phyloP scores from a whole-genome alignment of 1,140 invertebrate genomes.

The Pissodes strobi region DNA sequence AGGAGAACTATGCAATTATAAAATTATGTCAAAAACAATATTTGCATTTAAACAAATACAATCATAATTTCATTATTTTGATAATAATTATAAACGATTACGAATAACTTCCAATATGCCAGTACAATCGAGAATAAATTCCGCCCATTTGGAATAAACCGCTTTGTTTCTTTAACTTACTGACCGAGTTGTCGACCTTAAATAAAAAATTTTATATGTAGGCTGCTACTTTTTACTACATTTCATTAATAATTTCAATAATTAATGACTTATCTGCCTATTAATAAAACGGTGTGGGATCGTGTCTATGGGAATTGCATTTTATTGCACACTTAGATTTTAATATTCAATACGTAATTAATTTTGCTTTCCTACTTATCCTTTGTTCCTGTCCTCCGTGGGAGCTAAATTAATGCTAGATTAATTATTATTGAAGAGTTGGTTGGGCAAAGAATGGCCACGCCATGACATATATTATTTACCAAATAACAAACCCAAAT shows the following conservation, averaged over 20 bases:
- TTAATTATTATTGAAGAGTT: neutral
- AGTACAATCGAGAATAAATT: too few relatives aligned
- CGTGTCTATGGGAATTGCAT: neutral
- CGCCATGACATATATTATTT: too few relatives aligned
- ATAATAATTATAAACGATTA: too few relatives aligned
- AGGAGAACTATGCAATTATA: too few relatives aligned
- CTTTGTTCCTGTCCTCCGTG: neutral
- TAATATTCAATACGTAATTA: neutral
- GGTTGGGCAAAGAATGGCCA: too few relatives aligned
- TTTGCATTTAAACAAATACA: too few relatives aligned
- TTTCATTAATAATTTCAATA: neutral
- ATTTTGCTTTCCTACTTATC: neutral
- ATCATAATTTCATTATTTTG: too few relatives aligned
- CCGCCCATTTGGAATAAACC: too few relatives aligned
- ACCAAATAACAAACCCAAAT: too few relatives aligned
- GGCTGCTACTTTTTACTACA: neutral
- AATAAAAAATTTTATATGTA: neutral
- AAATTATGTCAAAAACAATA: too few relatives aligned
- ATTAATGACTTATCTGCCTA: neutral
- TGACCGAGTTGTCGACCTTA: neutral
- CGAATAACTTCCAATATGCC: too few relatives aligned
- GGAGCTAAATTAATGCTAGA: neutral
- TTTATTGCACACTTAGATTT: neutral
- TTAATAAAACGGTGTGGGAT: neutral
- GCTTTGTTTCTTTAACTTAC: too few relatives aligned